phyloP scores from a whole-genome alignment of 2,888 invertebrate species.

The Alsophila aescularia region DNA sequence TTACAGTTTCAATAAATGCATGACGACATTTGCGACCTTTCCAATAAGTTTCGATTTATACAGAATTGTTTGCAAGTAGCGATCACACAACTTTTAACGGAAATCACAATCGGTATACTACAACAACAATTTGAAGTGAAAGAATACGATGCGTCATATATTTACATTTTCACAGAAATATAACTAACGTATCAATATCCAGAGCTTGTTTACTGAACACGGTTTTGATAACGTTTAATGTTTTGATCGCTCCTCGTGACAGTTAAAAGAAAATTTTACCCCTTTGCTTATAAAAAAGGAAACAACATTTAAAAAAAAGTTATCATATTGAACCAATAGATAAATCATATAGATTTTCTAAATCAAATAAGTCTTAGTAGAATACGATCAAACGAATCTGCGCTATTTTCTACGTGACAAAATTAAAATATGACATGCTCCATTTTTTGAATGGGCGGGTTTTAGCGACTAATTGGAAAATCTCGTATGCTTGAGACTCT shows the following conservation, averaged over 20 bases:
- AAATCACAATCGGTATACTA: no score
- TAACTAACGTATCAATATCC: background rate
- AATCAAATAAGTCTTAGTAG: background rate
- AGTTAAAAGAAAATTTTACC: slow-evolving; percentile 16
- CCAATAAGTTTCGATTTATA: slow-evolving; percentile 46
- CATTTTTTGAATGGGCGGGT: slow-evolving; percentile 1
- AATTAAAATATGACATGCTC: background rate
- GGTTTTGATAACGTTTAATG: background rate
- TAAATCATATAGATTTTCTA: background rate
- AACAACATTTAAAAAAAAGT: background rate
- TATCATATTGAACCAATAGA: background rate
- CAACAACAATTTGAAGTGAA: background rate
- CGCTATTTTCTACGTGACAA: slow-evolving; percentile 6
- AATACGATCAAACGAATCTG: background rate
- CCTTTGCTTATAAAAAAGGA: slow-evolving; percentile 35
- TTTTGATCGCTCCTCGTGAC: slow-evolving; percentile 52
- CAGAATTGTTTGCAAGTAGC: slow-evolving; percentile 42
- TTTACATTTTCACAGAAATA: background rate
- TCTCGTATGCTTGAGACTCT: slow-evolving; percentile 17
- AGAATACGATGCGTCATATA: background rate
- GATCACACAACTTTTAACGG: slow-evolving; percentile 47
- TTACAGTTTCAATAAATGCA: slow-evolving; percentile 60
- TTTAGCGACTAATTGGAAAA: slow-evolving; percentile 26
- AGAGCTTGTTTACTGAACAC: background rate
- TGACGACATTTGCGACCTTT: slow-evolving; percentile 55